Conservation (phyloP, 2,113 vertebrate genomes). For the Mesocricetus auratus region DNA sequence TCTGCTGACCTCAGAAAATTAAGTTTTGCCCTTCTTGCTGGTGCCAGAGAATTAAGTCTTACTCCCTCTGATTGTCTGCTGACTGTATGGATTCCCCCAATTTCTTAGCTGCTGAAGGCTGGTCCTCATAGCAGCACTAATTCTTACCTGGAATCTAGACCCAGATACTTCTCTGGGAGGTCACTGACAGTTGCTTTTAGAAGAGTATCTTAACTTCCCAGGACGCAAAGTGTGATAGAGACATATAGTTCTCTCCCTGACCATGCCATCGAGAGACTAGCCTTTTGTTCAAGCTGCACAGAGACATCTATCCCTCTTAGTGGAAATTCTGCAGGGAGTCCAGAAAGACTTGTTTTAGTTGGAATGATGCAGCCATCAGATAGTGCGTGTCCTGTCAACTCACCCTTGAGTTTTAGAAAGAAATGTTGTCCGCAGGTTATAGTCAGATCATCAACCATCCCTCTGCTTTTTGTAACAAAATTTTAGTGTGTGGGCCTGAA, state of each 20-base stretch:
- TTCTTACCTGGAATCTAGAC: constrained; percentile 8
- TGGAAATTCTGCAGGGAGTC: neutral
- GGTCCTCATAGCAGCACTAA: neutral
- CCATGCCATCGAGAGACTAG: rapidly evolving
- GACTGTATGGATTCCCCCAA: neutral
- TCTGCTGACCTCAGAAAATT: neutral
- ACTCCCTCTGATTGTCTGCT: neutral
- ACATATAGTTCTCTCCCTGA: neutral
- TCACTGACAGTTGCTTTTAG: constrained; percentile 40
- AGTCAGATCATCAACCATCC: neutral
- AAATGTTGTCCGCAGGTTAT: neutral
- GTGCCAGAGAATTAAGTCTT: neutral
- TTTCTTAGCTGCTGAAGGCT: neutral
- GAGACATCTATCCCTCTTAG: neutral
- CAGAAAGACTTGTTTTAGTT: neutral
- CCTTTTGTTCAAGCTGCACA: neutral
- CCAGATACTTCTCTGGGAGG: neutral
- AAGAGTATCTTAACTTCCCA: constrained; percentile 31
- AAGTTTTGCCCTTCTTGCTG: neutral
- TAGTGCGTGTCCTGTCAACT: neutral
- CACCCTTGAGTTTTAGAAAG: neutral
- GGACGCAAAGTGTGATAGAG: neutral
- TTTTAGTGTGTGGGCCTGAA: neutral
- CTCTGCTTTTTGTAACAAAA: neutral
- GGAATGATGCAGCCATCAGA: neutral